These are phyloP conservation scores for Anser cygnoides DNA, from an alignment of 2,113 vertebrate genomes.

Conservation along the genomic window DNA sequence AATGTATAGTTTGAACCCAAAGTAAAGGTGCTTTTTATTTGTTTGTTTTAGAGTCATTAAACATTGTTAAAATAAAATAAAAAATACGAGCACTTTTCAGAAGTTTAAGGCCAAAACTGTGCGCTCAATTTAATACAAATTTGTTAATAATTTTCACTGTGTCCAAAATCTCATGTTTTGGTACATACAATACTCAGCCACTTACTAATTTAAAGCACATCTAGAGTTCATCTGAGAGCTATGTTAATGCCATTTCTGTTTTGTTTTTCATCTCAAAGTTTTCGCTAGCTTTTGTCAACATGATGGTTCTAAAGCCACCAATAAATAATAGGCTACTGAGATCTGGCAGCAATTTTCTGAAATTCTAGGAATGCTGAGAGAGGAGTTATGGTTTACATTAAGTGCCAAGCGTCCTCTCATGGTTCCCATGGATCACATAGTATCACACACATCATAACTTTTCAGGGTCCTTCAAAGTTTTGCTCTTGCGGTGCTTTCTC, in stretches of 20 bases:
- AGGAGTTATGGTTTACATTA: not conserved
- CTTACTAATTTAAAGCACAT: not conserved
- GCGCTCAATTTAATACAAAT: not conserved
- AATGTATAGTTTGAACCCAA: not conserved
- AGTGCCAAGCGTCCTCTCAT: not conserved
- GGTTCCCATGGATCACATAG: not conserved
- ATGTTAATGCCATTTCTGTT: not conserved
- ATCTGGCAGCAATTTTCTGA: not conserved
- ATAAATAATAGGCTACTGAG: not conserved
- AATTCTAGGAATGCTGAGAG: constrained; percentile 11
- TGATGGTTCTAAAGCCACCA: not conserved
- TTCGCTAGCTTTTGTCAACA: not conserved
- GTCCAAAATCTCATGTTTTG: not conserved
- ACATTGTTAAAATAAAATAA: not conserved
- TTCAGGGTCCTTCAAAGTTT: not conserved
- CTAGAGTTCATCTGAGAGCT: not conserved
- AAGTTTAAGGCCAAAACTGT: not conserved
- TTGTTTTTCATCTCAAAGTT: not conserved
- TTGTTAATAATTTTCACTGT: not conserved
- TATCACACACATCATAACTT: not conserved
- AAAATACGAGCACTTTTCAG: not conserved
- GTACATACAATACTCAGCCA: not conserved
- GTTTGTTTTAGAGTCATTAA: not conserved
- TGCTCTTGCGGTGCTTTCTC: not conserved
- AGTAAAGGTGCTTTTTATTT: not conserved